Base-by-base conservation (phyloP, 2,797 vertebrate genomes). In the Hypotaenidia philippensis region DNA sequence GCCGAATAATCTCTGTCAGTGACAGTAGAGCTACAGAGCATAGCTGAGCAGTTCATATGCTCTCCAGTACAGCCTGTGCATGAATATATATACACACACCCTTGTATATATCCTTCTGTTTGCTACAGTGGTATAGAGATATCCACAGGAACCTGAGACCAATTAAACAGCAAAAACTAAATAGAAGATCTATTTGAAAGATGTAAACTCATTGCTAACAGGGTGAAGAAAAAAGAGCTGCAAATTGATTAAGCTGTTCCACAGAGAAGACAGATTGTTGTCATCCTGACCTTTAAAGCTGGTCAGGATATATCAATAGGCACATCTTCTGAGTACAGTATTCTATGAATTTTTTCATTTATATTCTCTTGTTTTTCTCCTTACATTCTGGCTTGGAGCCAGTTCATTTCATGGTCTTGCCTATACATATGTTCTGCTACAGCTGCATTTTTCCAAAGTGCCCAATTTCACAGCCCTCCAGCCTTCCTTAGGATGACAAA, bases 401-500 rank as follows among this genome's bases (percentile, higher is more conserved):
- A 97, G 90, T 96, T 96, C 92, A 95, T 96, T 97, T 97, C 95
- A 96, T 96, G 89, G 86, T 89, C 92, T 92, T 96, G 89, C 75
- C 76, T 95, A 82, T 96, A 96, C 82, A 83, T 97, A 93, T 94
- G 94, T 94, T 97, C 85, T 97, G 94, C 95, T 96, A 94, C 75
- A 84, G 80, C 75, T 91, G 96, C 95, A 93, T 95, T 97, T 97
- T 97, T 97, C 94, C 90, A 72, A 95, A 96, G 87, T 93, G 94
- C 88, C 90, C 91, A 97, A 87, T 97, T 96, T 96, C 84, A 68
- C 86, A 94, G 93, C 81, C 70, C 72, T 96, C 89, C 85, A 94
- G 83, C 66, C 85, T 92, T 90, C 90, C 88, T 94, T 92, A 89
- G 84, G 89, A 96, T 96, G 95, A 97, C 83, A 96, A 97, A 97